These are phyloP conservation scores for Hydrotaea diabolus DNA, from an alignment of 2,888 invertebrate species.

Conservation along the genomic window DNA sequence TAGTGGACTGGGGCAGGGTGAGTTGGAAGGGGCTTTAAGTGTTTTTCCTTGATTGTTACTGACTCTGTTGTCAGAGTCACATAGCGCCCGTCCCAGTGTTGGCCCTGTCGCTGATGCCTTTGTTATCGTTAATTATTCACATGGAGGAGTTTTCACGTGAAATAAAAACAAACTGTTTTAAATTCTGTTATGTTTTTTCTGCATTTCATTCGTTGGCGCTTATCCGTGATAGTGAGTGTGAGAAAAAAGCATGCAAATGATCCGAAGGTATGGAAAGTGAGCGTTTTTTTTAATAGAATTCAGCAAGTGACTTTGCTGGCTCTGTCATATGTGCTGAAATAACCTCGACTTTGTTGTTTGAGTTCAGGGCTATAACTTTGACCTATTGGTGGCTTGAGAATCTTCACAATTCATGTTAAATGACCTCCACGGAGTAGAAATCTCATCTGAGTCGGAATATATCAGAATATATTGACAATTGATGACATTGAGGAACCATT, in stretches of 20 bases:
- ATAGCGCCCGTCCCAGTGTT: neutral
- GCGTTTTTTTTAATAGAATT: neutral
- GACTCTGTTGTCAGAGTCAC: neutral
- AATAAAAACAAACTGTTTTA: neutral
- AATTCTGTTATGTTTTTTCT: slow-evolving; percentile 12
- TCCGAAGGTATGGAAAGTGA: neutral
- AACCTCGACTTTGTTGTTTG: neutral
- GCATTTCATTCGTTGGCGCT: neutral
- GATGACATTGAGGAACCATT: no score
- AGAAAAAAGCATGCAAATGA: neutral
- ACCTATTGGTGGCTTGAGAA: no score
- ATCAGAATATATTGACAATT: no score
- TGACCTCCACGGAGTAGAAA: no score
- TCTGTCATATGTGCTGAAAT: no score
- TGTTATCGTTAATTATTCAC: slow-evolving; percentile 29
- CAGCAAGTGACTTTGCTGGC: neutral
- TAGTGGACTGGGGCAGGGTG: neutral
- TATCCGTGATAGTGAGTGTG: neutral
- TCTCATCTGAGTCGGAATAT: no score
- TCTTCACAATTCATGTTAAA: no score
- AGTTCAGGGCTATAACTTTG: neutral
- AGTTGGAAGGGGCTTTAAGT: no score
- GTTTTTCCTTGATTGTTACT: slow-evolving; percentile 8
- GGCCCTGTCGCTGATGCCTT: neutral
- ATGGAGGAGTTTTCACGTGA: neutral